A percentile compares a stretch with the other conserved stretches of the same genome.
These are phyloP conservation scores for Laodelphax striatellus DNA, from an alignment of 1,140 invertebrate species.

Conservation along the genomic window DNA sequence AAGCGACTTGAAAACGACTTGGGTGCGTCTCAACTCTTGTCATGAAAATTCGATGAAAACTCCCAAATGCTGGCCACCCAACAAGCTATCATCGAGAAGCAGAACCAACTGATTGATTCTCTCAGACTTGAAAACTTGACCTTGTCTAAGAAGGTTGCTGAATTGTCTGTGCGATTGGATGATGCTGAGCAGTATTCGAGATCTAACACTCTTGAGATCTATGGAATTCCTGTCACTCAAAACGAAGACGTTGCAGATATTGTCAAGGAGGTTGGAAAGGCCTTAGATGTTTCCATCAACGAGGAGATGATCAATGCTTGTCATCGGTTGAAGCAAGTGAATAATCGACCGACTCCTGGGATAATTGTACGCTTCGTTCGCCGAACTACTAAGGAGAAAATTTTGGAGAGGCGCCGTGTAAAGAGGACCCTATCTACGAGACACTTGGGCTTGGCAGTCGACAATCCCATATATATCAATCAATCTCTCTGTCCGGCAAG, in stretches of 20 bases:
- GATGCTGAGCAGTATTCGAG: slow-evolving; percentile 2
- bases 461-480: no score
- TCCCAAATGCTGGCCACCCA: no score
- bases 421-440: no score
- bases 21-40: no score
- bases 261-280: background rate
- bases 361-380: slow-evolving; percentile 3
- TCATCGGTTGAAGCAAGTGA: background rate
- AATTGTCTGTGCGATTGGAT: background rate
- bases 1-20: no score
- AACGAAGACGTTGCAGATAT: background rate
- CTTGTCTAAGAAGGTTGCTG: background rate
- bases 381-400: background rate
- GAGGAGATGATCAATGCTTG: background rate
- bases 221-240: background rate
- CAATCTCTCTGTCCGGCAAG: no score
- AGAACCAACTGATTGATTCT: no score
- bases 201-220: background rate
- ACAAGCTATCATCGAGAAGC: no score
- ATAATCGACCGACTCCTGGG: background rate
- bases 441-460: no score
- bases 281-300: background rate
- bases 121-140: no score
- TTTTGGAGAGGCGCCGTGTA: background rate
- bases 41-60: no score